A percentile compares a stretch with the other conserved stretches of the same genome.
phyloP scores from a whole-genome alignment of 1,140 invertebrate species.

The Chrysomallon squamiferum region DNA sequence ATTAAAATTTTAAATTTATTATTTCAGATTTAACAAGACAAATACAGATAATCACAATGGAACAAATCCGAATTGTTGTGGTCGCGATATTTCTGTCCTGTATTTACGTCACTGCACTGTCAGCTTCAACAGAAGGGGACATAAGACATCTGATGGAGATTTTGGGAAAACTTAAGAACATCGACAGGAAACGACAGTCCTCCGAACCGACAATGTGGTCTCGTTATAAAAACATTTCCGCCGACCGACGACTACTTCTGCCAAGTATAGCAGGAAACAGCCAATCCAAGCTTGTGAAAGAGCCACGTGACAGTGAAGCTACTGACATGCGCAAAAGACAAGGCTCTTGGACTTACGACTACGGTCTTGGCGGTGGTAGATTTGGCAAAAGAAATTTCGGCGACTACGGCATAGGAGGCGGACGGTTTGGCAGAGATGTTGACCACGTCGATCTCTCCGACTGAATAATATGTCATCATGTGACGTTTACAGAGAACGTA shows the following conservation, averaged over 20 bases:
- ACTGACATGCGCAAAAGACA: slow-evolving; percentile 41
- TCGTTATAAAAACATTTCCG: not conserved
- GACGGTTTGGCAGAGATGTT: slow-evolving; percentile 49
- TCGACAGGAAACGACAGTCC: not conserved
- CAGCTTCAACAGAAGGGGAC: not conserved
- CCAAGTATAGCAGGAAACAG: too few relatives aligned
- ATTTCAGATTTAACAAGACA: too few relatives aligned
- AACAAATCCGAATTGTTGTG: not conserved
- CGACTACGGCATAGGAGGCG: slow-evolving; percentile 49
- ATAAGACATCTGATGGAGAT: not conserved
- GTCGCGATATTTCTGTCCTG: not conserved
- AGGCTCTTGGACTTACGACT: slow-evolving; percentile 54
- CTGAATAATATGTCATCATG: not conserved
- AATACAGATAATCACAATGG: too few relatives aligned
- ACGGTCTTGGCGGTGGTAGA: slow-evolving; percentile 54
- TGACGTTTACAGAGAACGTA: too few relatives aligned
- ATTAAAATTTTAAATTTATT: too few relatives aligned
- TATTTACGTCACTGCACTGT: slow-evolving; percentile 7
- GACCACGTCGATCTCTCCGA: slow-evolving; percentile 44
- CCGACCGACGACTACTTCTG: not conserved
- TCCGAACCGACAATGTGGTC: not conserved
- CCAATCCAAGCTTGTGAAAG: not conserved
- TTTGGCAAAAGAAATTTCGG: slow-evolving; percentile 52
- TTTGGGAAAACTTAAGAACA: not conserved
- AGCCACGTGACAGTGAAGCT: slow-evolving; percentile 1